phyloP scores from a whole-genome alignment of 2,888 invertebrate genomes.

The Epirrita christyi region DNA sequence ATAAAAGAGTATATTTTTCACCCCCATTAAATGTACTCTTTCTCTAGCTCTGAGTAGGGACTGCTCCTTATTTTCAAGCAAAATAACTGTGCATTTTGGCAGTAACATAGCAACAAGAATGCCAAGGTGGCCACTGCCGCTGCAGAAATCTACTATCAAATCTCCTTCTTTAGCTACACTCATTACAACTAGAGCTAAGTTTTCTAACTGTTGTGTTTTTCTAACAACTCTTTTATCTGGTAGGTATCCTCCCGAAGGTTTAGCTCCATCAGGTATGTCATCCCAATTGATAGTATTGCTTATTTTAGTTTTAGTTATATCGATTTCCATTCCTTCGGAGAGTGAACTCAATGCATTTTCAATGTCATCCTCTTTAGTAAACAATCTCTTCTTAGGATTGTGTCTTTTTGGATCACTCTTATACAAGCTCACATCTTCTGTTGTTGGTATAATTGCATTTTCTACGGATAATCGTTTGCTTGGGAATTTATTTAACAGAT shows the following conservation, averaged over 20 bases:
- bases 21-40: constrained; percentile 86
- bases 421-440: constrained; percentile 88
- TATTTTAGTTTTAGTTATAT: constrained; percentile 57
- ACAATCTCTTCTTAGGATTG: constrained; percentile 89
- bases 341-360: constrained; percentile 83
- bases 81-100: constrained; percentile 90
- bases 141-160: constrained; percentile 96
- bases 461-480: constrained; percentile 33
- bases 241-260: constrained; percentile 91
- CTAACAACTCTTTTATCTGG: constrained; percentile 89
- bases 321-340: constrained; percentile 71
- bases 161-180: constrained; percentile 88
- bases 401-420: constrained; percentile 91
- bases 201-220: constrained; percentile 95
- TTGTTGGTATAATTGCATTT: constrained; percentile 68
- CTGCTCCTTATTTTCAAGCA: constrained; percentile 96
- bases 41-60: constrained; percentile 90
- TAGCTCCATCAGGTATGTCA: constrained; percentile 88
- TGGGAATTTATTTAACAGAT: constrained; percentile 41
- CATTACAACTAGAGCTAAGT: constrained; percentile 90
- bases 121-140: constrained; percentile 97
- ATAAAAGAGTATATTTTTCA: constrained; percentile 91
- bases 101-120: constrained; percentile 92
- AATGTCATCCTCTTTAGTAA: constrained; percentile 91
- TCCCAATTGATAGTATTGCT: constrained; percentile 86